Conservation (phyloP, 2,113 vertebrate species). For the Phyllostomus hastatus region DNA sequence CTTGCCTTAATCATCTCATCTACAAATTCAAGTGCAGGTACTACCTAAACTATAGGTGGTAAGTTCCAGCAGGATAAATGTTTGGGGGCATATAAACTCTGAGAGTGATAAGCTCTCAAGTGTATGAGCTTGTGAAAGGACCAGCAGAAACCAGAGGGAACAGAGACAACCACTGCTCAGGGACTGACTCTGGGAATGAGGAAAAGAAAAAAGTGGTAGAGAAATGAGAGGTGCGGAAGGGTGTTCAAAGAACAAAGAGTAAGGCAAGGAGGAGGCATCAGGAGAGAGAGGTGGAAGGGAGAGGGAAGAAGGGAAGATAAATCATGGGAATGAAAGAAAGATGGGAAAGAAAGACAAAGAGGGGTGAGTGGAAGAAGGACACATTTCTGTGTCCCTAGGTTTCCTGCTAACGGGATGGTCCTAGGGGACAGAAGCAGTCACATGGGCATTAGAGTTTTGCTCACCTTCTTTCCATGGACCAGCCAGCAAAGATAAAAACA, state of each 20-base stretch:
- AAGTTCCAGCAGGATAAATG: background rate
- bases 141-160: background rate
- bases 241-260: background rate
- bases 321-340: background rate
- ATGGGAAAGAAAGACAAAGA: too few species aligned
- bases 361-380: background rate
- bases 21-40: background rate
- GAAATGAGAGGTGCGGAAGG: background rate
- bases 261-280: background rate
- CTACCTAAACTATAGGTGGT: background rate
- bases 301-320: background rate
- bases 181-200: background rate
- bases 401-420: background rate
- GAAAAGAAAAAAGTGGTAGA: background rate
- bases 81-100: background rate
- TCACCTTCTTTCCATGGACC: constrained; percentile 50
- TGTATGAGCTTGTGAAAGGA: background rate
- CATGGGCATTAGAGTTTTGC: background rate
- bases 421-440: background rate
- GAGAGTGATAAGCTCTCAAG: background rate
- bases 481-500: constrained; percentile 19
- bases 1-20: background rate
- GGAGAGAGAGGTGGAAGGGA: background rate
- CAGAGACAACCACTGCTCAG: background rate
- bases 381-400: background rate